Conservation (phyloP, 2,888 invertebrate genomes). For the Eumerus sabulonum region DNA sequence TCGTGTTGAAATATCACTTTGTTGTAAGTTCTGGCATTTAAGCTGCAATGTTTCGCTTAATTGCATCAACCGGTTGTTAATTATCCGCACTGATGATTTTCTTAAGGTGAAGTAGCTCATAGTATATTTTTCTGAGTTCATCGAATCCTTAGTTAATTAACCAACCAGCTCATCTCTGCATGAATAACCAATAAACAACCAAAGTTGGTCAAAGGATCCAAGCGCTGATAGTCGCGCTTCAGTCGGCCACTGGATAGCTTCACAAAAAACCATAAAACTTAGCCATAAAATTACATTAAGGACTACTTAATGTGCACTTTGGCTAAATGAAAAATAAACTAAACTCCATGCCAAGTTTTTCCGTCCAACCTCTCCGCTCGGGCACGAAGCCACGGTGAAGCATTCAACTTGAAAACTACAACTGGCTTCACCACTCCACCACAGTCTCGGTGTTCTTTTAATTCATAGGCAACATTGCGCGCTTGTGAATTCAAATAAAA, state of each 20-base stretch:
- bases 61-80: no score
- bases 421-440: constrained; percentile 20
- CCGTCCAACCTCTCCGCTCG: neutral
- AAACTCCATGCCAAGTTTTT: constrained; percentile 15
- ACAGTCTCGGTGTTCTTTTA: constrained; percentile 21
- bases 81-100: no score
- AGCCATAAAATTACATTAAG: constrained; percentile 60
- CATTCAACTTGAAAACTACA: constrained; percentile 24
- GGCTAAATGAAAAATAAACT: constrained; percentile 64
- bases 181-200: no score
- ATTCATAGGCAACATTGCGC: constrained; percentile 3
- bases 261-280: constrained; percentile 20
- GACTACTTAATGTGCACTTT: constrained; percentile 64
- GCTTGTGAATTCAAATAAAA: constrained; percentile 59
- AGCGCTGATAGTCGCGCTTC: no score
- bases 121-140: no score
- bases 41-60: no score
- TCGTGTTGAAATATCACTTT: no score
- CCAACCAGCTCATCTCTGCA: no score
- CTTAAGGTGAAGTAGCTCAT: no score
- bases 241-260: neutral
- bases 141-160: no score
- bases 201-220: no score
- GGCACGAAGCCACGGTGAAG: constrained; percentile 14
- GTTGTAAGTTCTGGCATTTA: no score